Conservation (phyloP, 1,140 invertebrate genomes). For the Galleria mellonella region DNA sequence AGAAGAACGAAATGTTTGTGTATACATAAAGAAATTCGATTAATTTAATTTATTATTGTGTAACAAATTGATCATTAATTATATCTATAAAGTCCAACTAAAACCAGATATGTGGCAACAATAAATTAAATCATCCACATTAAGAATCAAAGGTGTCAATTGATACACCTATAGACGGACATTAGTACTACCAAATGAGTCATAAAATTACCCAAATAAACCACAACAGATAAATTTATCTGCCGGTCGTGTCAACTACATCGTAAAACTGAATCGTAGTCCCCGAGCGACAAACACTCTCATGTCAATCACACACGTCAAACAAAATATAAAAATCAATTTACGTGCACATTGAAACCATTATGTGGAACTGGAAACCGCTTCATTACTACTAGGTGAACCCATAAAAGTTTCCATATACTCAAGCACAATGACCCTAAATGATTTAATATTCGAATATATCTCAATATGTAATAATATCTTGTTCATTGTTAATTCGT, state of each 20-base stretch:
- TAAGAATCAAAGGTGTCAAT: constrained; percentile 21
- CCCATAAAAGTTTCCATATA: constrained; percentile 35
- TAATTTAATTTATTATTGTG: too few relatives aligned
- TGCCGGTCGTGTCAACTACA: constrained; percentile 37
- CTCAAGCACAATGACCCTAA: constrained; percentile 26
- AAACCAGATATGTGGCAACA: too few relatives aligned
- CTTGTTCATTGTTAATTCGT: constrained; percentile 66
- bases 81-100: too few relatives aligned
- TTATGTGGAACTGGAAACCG: constrained; percentile 53
- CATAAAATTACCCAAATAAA: constrained; percentile 69
- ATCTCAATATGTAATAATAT: constrained; percentile 58
- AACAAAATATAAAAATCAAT: constrained; percentile 75
- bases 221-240: constrained; percentile 63
- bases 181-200: constrained; percentile 59
- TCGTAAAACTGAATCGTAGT: constrained; percentile 45
- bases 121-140: not conserved
- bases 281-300: constrained; percentile 32
- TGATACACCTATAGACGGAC: constrained; percentile 36
- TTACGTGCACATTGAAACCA: constrained; percentile 46
- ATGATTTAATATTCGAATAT: constrained; percentile 41
- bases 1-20: too few relatives aligned
- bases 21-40: too few relatives aligned
- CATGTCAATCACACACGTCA: constrained; percentile 73
- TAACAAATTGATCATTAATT: too few relatives aligned
- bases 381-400: constrained; percentile 64